Evolutionary conservation across 2,797 vertebrate genomes (phyloP), one percentile per base, ranked within the genome.

Genomic region (Pangasius krempfi): DNA sequence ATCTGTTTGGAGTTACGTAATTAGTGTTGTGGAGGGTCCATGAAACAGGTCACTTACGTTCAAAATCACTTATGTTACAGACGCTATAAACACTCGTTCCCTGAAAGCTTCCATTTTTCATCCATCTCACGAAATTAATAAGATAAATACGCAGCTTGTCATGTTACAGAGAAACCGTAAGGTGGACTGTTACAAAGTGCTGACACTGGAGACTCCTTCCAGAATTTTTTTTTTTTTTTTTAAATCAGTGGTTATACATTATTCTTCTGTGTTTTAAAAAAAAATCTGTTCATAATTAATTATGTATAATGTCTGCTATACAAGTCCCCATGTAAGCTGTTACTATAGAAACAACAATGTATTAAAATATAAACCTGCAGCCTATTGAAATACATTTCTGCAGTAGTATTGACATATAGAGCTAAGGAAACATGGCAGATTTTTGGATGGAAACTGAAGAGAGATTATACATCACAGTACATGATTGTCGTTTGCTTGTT

Each of bases 321-420:
- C 22, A 58, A 25, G 80, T 16, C 37, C 22, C 37, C 64, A 30
- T 56, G 52, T 56, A 25, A 33, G 20, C 8, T 56, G 40, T 47
- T 83, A n/a, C 81, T 20, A 47, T 64, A 64, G 60, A 64, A 64
- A 83, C 60, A 83, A 64, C 10, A 83, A 82, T 27, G 37, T 27
- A 64, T 64, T 44, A 64, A 13, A n/a, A 44, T 9, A 37, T 58
- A 62, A 64, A n/a, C 58, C 25, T 83, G 37, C 40, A 64, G 14
- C 81, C 18, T 47, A 47, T 18, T 62, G 12, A 25, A 44, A 52
- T n/a, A 44, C 3, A 44, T 73, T 73, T 37, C 13, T 33, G 5
- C 10, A 16, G 40, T 1, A 44, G 22, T 10, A 40, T 12, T 40
- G 70, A 40, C 3, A 4, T n/a, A 27, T 27, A n/a, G 13, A 76